Evolutionary conservation across 1,140 invertebrate genomes (phyloP).

Genomic region (Drosophila subpulchrella): DNA sequence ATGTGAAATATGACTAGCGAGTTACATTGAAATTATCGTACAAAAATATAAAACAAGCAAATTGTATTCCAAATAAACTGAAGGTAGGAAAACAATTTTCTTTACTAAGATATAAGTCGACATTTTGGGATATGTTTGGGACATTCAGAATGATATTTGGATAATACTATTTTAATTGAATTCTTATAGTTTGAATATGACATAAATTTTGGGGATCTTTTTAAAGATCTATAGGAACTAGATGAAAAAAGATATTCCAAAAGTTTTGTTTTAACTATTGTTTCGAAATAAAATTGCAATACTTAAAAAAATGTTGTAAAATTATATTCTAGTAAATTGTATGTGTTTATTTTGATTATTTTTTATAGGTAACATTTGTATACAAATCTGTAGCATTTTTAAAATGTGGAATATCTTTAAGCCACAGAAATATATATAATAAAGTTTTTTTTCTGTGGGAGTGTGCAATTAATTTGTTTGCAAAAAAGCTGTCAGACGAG

Average conservation of each 20-base stretch:
- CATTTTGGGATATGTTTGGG: background rate
- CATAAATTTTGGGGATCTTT: background rate
- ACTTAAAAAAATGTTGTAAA: too few species aligned
- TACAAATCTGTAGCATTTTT: too few species aligned
- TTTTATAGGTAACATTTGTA: too few species aligned
- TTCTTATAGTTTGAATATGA: too few species aligned
- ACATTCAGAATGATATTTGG: background rate
- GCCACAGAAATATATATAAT: too few species aligned
- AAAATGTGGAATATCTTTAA: too few species aligned
- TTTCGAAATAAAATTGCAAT: too few species aligned
- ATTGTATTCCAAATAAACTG: background rate
- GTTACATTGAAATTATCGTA: constrained; percentile 12
- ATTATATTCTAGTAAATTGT: too few species aligned
- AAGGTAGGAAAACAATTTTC: constrained; percentile 19
- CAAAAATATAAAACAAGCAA: background rate
- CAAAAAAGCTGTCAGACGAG: background rate
- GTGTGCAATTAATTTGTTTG: background rate
- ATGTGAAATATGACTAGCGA: constrained; percentile 14
- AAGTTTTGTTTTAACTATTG: too few species aligned
- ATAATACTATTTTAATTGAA: background rate
- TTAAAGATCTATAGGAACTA: too few species aligned
- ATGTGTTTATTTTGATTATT: too few species aligned
- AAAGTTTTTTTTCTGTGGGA: background rate
- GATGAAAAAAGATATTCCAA: too few species aligned
- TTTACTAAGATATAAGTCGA: background rate